Base-by-base conservation (phyloP, 2,797 vertebrate genomes). In the Eleutherodactylus coqui region DNA sequence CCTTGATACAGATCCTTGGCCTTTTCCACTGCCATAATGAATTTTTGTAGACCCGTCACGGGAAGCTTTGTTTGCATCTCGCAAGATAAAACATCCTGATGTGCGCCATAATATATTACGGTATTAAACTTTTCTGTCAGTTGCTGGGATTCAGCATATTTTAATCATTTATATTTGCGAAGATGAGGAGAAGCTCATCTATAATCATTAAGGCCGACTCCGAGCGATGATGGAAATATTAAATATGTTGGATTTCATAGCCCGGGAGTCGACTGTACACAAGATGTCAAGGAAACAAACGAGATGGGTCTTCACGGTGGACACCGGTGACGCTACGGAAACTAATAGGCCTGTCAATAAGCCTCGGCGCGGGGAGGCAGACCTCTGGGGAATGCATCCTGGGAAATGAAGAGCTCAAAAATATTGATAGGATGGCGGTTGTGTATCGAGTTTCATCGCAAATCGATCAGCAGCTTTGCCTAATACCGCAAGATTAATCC, bases 241-340 rank as follows among this genome's bases (percentile, higher is more conserved):
- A 91, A 80, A 84, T 72, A 91, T 89, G 89, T 87, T 89, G 87
- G 47, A 89, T 93, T 92, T 89, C 83, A 79, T 85, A 84, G 86
- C 77, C 88, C 91, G 81, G 88, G 86, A 89, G 83, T 83, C 87
- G 79, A 84, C 0, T 85, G 89, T 86, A 86, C 86, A 84, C 86
- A 86, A 85, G 62, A 45, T 88, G 91, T 93, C 91, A 91, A 86
- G 90, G 88, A 92, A 92, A 91, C 90, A 92, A 93, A 91, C 90
- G 89, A 89, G 91, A 86, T 85, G 79, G 88, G 82, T 88, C 67
- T 77, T 78, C 82, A 75, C 69, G 78, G 67, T 83, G 90, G 89
- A 86, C 86, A 85, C 90, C 79, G 88, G 92, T 88, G 88, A 91
- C 86, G 89, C 90, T 27, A 1, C 78, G 45, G 70, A 93, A 93